Conservation (phyloP, 1,140 invertebrate species). For the Pogonognathellus flavescens region DNA sequence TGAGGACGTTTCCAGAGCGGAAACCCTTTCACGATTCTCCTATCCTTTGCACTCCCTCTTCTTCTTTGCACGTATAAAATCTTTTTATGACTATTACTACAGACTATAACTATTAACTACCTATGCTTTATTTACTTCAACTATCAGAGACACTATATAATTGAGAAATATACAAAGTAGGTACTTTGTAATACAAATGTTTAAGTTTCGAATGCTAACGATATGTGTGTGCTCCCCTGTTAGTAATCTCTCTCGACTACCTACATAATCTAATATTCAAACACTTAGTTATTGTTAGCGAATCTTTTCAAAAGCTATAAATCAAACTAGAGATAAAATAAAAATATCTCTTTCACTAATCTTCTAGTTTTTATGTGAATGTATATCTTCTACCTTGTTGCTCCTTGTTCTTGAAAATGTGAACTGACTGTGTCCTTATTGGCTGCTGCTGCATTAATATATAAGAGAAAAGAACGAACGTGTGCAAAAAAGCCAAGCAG, state of each 20-base stretch:
- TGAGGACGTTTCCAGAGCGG: slow-evolving; percentile 35
- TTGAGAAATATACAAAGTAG: too few species aligned
- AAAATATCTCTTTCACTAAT: slow-evolving; percentile 40
- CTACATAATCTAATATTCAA: slow-evolving; percentile 34
- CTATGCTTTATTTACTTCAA: too few species aligned
- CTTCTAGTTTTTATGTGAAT: background rate
- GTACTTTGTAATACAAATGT: too few species aligned
- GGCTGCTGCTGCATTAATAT: too few species aligned
- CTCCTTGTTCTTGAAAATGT: background rate
- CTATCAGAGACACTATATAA: too few species aligned
- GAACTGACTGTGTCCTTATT: background rate
- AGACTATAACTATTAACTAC: too few species aligned
- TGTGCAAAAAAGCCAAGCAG: background rate
- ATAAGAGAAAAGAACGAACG: too few species aligned
- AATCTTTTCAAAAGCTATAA: slow-evolving; percentile 6
- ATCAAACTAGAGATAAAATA: slow-evolving; percentile 9
- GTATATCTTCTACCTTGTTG: background rate
- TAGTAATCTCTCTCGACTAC: background rate
- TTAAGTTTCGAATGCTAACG: too few species aligned
- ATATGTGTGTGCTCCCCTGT: too few species aligned
- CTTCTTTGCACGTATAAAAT: background rate
- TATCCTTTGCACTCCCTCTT: background rate
- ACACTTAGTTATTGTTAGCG: slow-evolving; percentile 32
- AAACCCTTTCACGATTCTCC: slow-evolving; percentile 46
- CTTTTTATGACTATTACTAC: background rate